phyloP scores from a whole-genome alignment of 1,140 invertebrate species.

The Anthonomus grandis region DNA sequence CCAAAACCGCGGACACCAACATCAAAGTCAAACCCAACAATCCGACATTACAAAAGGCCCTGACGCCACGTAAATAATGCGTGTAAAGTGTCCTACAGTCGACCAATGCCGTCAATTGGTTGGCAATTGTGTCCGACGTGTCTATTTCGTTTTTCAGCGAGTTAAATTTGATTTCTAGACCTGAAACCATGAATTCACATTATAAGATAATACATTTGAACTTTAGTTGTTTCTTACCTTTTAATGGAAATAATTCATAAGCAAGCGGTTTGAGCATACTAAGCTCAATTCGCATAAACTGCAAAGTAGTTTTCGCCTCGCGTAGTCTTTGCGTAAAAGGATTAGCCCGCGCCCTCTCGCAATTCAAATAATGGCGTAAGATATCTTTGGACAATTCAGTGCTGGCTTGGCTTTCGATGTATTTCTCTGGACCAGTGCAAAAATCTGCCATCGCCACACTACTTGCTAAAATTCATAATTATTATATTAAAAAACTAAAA shows the following conservation, averaged over 20 bases:
- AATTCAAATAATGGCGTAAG: slow-evolving; percentile 78
- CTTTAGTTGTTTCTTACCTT: slow-evolving; percentile 34
- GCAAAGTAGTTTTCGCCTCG: slow-evolving; percentile 70
- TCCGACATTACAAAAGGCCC: slow-evolving; percentile 76
- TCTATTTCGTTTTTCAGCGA: slow-evolving; percentile 70
- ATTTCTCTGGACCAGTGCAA: slow-evolving; percentile 67
- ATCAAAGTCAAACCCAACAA: slow-evolving; percentile 79
- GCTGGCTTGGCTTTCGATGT: slow-evolving; percentile 45
- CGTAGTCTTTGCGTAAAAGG: slow-evolving; percentile 73
- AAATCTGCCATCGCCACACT: slow-evolving; percentile 76
- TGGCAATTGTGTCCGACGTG: slow-evolving; percentile 58
- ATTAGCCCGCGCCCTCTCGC: slow-evolving; percentile 72
- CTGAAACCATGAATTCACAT: no score
- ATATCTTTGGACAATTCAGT: slow-evolving; percentile 56
- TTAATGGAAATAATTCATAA: slow-evolving; percentile 55
- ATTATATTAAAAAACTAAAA: background rate
- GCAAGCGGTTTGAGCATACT: slow-evolving; percentile 60
- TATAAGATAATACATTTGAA: background rate
- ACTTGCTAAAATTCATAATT: slow-evolving; percentile 59
- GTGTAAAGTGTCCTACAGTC: slow-evolving; percentile 77
- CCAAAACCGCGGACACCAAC: slow-evolving; percentile 76
- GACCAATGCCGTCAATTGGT: slow-evolving; percentile 64
- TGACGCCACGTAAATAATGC: slow-evolving; percentile 72
- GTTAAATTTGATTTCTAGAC: slow-evolving; percentile 64
- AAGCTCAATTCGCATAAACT: slow-evolving; percentile 65